These are phyloP conservation scores for Hydrotaea diabolus DNA, from an alignment of 2,888 invertebrate genomes.

Conservation along the genomic window DNA sequence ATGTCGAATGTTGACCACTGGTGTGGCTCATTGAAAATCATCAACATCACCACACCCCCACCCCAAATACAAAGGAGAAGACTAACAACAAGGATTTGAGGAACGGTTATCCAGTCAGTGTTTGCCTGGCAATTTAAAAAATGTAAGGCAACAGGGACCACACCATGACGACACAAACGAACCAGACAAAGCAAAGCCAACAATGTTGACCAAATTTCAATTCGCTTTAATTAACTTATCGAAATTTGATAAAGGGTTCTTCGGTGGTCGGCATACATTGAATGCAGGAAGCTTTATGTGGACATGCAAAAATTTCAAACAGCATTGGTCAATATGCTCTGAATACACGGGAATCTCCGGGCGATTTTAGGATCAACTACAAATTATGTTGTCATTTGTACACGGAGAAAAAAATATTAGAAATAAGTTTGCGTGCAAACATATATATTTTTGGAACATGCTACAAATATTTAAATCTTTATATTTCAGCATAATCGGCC, in stretches of 20 bases:
- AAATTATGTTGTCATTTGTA: no score
- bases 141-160: background rate
- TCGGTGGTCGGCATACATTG: conserved; percentile 60
- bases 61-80: conserved; percentile 45
- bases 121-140: conserved; percentile 33
- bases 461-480: no score
- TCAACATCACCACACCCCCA: conserved; percentile 57
- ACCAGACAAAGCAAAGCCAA: conserved; percentile 38
- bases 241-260: conserved; percentile 69
- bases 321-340: background rate
- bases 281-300: conserved; percentile 23
- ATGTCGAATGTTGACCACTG: conserved; percentile 46
- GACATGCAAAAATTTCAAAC: background rate
- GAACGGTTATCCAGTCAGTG: background rate
- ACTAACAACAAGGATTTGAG: background rate
- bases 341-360: background rate
- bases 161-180: conserved; percentile 32
- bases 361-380: background rate
- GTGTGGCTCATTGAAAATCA: conserved; percentile 49
- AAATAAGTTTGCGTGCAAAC: no score
- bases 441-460: no score
- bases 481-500: no score
- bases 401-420: no score
- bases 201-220: conserved; percentile 68
- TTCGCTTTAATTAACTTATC: conserved; percentile 70